Conservation (phyloP, 2,797 vertebrate species). For the Craterocephalus amniculus region DNA sequence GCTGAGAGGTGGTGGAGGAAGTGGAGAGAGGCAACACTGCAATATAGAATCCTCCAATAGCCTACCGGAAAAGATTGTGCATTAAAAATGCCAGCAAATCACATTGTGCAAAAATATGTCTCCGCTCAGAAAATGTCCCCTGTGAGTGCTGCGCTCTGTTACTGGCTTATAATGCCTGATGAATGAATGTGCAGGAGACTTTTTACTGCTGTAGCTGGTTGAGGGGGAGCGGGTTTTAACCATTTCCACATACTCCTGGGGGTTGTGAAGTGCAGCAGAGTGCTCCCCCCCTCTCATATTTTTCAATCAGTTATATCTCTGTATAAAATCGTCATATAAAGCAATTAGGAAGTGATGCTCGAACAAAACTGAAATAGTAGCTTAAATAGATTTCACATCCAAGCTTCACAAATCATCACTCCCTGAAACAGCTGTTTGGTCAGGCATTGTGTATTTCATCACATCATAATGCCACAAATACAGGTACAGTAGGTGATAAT, state of each 20-base stretch:
- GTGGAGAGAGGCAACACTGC: slow-evolving; percentile 7
- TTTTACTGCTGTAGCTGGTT: slow-evolving; percentile 10
- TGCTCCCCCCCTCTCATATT: background rate
- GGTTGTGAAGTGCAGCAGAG: background rate
- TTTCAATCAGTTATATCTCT: background rate
- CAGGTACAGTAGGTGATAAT: slow-evolving; percentile 25
- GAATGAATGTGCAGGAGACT: slow-evolving; percentile 7
- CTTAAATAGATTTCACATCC: background rate
- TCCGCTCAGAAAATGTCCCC: background rate
- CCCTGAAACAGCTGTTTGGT: background rate
- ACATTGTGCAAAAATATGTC: background rate
- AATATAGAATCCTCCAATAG: slow-evolving; percentile 5
- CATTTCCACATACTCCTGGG: background rate
- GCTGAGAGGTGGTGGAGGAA: slow-evolving; percentile 4
- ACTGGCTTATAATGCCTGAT: slow-evolving; percentile 8
- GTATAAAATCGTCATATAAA: background rate
- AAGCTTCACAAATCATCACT: background rate
- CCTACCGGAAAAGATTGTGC: background rate
- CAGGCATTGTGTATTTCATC: background rate
- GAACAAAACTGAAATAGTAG: background rate
- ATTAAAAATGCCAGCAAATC: slow-evolving; percentile 6
- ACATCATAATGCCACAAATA: background rate
- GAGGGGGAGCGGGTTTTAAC: background rate
- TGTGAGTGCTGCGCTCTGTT: slow-evolving; percentile 12
- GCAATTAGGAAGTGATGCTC: background rate